Percentiles rank a stretch among this genome's conserved stretches.
Evolutionary conservation across 2,113 vertebrate genomes (phyloP).

Genomic region (Cephalophus harveyi): DNA sequence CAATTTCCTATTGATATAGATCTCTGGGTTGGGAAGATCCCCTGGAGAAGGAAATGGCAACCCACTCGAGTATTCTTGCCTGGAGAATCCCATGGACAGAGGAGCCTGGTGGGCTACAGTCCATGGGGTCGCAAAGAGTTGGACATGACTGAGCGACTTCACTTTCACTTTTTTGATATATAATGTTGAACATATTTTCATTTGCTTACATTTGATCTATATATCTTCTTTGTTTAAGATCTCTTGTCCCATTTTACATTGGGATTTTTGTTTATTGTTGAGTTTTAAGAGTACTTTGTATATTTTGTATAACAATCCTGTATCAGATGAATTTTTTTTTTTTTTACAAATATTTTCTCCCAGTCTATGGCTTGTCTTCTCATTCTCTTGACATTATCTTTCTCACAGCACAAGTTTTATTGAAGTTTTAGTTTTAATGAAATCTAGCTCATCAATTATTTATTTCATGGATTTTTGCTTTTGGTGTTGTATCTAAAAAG

Average conservation of each 20-base stretch:
- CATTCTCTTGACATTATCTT: neutral
- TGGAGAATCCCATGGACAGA: too few relatives aligned
- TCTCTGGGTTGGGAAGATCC: too few relatives aligned
- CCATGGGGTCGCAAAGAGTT: too few relatives aligned
- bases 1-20: neutral
- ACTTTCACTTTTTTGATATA: neutral
- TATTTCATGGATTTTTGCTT: neutral
- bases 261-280: neutral
- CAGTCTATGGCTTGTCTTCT: neutral
- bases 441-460: neutral
- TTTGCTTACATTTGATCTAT: neutral
- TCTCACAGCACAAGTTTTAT: neutral
- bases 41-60: too few relatives aligned
- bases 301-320: neutral
- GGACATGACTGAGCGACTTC: too few relatives aligned
- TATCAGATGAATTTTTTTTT: neutral
- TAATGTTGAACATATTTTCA: neutral
- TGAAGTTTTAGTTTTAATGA: neutral
- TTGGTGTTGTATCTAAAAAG: neutral
- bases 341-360: neutral
- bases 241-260: neutral
- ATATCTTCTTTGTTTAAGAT: neutral
- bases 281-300: neutral
- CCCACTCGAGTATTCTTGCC: too few relatives aligned
- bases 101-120: too few relatives aligned